Evolutionary conservation across 2,888 invertebrate species (phyloP).

Genomic region (Mylabris sibirica): DNA sequence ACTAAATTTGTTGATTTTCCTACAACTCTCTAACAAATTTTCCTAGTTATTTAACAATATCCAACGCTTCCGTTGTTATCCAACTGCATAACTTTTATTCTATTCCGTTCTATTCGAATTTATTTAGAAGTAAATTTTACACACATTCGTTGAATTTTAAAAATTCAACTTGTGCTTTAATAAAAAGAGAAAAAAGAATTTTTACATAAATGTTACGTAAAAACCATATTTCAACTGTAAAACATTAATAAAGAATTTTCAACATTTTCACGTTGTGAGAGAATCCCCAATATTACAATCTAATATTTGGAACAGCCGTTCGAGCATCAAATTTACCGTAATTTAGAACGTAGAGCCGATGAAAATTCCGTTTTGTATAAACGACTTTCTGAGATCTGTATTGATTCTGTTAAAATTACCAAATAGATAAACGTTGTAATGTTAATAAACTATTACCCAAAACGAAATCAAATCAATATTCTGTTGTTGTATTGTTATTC

Average conservation of each 20-base stretch:
- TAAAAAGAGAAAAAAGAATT: background rate
- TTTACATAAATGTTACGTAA: constrained; percentile 2
- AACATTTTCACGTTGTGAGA: background rate
- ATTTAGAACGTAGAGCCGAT: background rate
- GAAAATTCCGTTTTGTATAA: background rate
- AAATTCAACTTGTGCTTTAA: too few species aligned
- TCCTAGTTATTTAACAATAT: background rate
- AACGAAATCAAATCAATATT: background rate
- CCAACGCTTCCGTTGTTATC: background rate
- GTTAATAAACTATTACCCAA: background rate
- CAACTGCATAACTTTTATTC: background rate
- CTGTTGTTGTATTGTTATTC: background rate
- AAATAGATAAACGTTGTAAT: background rate
- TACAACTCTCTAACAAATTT: background rate
- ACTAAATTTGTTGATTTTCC: background rate
- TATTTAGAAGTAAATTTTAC: background rate
- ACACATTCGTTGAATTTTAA: too few species aligned
- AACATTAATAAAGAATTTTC: background rate
- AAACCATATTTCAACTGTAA: background rate
- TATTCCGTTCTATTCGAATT: background rate
- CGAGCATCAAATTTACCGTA: constrained; percentile 1
- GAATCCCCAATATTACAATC: constrained; percentile 4
- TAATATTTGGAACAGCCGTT: background rate
- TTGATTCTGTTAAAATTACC: background rate
- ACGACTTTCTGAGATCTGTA: background rate